Conservation (phyloP, 2,888 invertebrate genomes). For the Caradrina kadenii region DNA sequence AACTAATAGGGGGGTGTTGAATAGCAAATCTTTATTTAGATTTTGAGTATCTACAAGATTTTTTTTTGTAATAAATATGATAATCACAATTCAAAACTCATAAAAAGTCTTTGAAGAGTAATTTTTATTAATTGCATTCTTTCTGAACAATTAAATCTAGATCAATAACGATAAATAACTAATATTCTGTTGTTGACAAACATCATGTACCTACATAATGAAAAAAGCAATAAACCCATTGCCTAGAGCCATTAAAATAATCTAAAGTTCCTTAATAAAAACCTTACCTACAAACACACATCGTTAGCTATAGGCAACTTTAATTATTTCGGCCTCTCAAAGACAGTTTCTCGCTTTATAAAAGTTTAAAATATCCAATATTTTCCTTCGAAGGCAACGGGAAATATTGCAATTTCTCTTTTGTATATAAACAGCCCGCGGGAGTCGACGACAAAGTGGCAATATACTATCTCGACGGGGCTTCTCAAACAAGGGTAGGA, state of each 20-base stretch:
- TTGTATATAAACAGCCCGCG: constrained; percentile 84
- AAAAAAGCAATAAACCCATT: constrained; percentile 11
- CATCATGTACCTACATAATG: not conserved
- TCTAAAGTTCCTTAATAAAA: constrained; percentile 16
- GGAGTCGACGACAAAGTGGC: constrained; percentile 89
- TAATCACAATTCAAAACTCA: no score
- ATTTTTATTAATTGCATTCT: no score
- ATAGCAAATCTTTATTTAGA: no score
- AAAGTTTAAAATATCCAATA: constrained; percentile 81
- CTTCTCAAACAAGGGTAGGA: constrained; percentile 88
- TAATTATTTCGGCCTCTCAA: constrained; percentile 54
- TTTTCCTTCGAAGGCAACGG: constrained; percentile 75
- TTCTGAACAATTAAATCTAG: no score
- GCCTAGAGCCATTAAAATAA: constrained; percentile 9
- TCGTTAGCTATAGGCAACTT: constrained; percentile 32
- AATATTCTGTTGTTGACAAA: no score
- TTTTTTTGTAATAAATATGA: no score
- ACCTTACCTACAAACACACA: not conserved
- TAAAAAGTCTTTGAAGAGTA: no score
- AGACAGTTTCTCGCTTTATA: constrained; percentile 64
- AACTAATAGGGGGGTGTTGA: no score
- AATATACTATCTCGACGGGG: constrained; percentile 90
- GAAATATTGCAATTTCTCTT: constrained; percentile 87
- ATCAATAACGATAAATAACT: no score
- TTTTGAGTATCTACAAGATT: no score